Evolutionary conservation across 2,113 vertebrate species (phyloP).

Genomic region (Mastomys coucha): DNA sequence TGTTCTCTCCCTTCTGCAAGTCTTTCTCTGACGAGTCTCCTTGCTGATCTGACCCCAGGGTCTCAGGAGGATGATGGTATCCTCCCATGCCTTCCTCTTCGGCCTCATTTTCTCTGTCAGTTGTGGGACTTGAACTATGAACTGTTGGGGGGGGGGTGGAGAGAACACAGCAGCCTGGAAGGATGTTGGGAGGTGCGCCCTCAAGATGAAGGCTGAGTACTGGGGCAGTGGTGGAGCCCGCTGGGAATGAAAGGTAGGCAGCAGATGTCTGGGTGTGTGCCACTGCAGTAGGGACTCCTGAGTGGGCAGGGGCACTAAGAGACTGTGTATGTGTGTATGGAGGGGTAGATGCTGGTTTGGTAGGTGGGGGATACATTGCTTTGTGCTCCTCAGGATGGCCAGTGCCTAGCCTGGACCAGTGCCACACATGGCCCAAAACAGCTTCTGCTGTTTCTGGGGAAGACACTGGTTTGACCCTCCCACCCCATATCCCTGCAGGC

Average conservation of each 20-base stretch:
- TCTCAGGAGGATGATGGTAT: background rate
- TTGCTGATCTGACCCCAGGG: background rate
- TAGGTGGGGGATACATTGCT: background rate
- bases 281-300: background rate
- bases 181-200: background rate
- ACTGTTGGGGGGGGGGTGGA: background rate
- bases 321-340: background rate
- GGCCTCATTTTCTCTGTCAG: slow-evolving; percentile 47
- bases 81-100: background rate
- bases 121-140: slow-evolving; percentile 5
- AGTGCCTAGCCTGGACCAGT: background rate
- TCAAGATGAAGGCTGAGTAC: background rate
- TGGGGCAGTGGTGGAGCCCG: background rate
- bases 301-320: background rate
- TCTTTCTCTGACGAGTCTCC: background rate
- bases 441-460: background rate
- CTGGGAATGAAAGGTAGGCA: background rate
- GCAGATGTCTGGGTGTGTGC: background rate
- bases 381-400: background rate
- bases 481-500: background rate
- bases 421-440: background rate
- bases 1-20: background rate
- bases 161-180: background rate
- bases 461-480: background rate
- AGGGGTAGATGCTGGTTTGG: background rate